phyloP scores from a whole-genome alignment of 2,797 vertebrate genomes.

The Sebastes vulpes region DNA sequence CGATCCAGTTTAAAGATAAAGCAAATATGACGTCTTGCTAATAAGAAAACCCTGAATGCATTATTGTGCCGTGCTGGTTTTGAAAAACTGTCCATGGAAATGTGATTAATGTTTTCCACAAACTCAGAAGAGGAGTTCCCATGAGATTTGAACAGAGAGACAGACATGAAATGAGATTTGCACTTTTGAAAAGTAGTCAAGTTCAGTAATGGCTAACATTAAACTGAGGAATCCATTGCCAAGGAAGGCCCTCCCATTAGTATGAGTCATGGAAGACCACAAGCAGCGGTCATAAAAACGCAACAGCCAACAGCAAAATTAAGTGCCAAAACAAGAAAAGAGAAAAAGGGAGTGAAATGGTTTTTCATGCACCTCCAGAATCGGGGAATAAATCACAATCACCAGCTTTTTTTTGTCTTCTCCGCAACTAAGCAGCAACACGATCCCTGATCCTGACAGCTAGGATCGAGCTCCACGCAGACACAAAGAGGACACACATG shows the following conservation, averaged over 20 bases:
- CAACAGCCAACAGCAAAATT: conserved; percentile 53
- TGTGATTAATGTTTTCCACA: conserved; percentile 79
- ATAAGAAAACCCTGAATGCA: conserved; percentile 42
- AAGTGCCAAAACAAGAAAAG: conserved; percentile 25
- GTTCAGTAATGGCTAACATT: conserved; percentile 64
- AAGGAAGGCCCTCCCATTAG: conserved; percentile 61
- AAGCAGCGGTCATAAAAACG: conserved; percentile 72
- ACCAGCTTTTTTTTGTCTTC: background rate
- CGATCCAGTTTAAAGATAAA: conserved; percentile 10
- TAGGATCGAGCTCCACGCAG: background rate
- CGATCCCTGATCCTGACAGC: conserved; percentile 18
- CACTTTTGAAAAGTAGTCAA: conserved; percentile 53
- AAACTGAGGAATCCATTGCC: conserved; percentile 46
- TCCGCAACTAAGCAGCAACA: background rate
- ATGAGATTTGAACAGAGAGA: conserved; percentile 24
- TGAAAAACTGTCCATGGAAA: conserved; percentile 66
- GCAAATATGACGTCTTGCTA: background rate
- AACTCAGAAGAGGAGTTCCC: conserved; percentile 57
- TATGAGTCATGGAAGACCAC: conserved; percentile 77
- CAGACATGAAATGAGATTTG: background rate
- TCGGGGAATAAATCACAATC: background rate
- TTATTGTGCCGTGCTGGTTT: conserved; percentile 44
- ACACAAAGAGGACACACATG: conserved; percentile 82
- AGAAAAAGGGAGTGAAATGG: background rate
- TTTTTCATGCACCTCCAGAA: conserved; percentile 5